Percentiles rank a stretch among this genome's conserved stretches.
Evolutionary conservation across 2,797 vertebrate genomes (phyloP).

Genomic region (Danio aesculapii): DNA sequence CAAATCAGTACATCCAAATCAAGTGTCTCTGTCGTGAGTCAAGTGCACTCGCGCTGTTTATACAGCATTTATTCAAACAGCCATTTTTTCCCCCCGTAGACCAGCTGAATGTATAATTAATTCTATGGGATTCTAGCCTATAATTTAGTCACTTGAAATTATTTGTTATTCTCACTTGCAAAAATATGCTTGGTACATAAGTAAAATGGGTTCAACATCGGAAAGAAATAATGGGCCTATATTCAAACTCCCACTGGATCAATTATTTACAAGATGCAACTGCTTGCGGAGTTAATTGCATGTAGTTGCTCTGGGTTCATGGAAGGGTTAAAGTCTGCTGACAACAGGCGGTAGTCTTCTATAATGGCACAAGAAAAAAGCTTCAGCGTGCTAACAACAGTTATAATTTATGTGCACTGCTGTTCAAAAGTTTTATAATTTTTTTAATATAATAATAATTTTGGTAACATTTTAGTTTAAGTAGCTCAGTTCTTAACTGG

Average conservation of each 20-base stretch:
- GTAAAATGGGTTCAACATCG: conserved; percentile 53
- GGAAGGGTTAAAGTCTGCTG: conserved; percentile 45
- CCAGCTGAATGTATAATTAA: conserved; percentile 67
- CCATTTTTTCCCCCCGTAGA: conserved; percentile 57
- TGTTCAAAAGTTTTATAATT: neutral
- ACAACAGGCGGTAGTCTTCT: conserved; percentile 23
- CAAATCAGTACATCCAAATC: conserved; percentile 39
- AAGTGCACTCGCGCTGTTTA: conserved; percentile 43
- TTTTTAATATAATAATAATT: too few species aligned
- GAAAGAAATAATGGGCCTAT: conserved; percentile 51
- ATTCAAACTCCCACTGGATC: conserved; percentile 48
- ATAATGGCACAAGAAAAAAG: conserved; percentile 37
- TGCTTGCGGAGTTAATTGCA: conserved; percentile 52
- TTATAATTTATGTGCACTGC: neutral
- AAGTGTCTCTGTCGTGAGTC: conserved; percentile 47
- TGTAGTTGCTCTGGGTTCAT: conserved; percentile 43
- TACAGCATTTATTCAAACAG: conserved; percentile 48
- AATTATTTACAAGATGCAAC: conserved; percentile 54
- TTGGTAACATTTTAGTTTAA: too few species aligned
- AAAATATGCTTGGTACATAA: conserved; percentile 57
- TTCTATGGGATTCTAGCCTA: conserved; percentile 51
- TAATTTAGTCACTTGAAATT: conserved; percentile 62
- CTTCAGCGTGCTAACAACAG: conserved; percentile 19
- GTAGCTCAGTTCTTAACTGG: too few species aligned
- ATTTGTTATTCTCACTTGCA: conserved; percentile 69